These are phyloP conservation scores for Siderastrea radians DNA, from an alignment of 92 coral and sea anemone species.

Conservation along the genomic window DNA sequence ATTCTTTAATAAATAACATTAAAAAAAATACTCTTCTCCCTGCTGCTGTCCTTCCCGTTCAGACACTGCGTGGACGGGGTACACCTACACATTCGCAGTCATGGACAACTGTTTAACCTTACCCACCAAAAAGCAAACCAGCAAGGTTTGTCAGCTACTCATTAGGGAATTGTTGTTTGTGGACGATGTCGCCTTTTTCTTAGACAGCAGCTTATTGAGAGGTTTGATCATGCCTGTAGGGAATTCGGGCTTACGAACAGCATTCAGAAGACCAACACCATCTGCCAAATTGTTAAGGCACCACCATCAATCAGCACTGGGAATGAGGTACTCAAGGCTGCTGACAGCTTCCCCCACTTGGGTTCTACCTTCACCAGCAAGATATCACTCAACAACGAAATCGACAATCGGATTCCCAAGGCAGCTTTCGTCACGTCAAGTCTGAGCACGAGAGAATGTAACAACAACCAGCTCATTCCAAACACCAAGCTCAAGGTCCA, in stretches of 20 bases:
- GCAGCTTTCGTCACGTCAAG: slow-evolving; percentile 24
- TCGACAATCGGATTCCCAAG: slow-evolving; percentile 21
- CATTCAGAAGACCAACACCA: slow-evolving; percentile 46
- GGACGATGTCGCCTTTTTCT: neutral
- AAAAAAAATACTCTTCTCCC: too few species aligned
- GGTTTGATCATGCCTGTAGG: slow-evolving; percentile 34
- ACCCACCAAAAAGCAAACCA: neutral
- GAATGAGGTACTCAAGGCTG: slow-evolving; percentile 1
- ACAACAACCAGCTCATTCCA: slow-evolving; percentile 13
- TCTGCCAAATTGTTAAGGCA: neutral
- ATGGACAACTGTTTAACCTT: neutral
- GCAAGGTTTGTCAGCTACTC: neutral
- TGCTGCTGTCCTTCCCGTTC: too few species aligned
- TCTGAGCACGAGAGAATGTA: slow-evolving; percentile 31
- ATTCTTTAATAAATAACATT: too few species aligned
- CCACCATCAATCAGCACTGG: slow-evolving; percentile 3
- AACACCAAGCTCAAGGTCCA: slow-evolving; percentile 47
- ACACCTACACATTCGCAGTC: slow-evolving; percentile 12
- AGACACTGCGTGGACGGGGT: neutral
- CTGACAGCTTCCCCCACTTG: slow-evolving; percentile 1
- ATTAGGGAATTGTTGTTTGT: slow-evolving; percentile 22
- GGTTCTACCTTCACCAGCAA: slow-evolving; percentile 30
- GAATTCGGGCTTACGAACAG: slow-evolving; percentile 63
- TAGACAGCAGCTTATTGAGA: neutral
- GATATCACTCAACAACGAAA: slow-evolving; percentile 25